phyloP scores from a whole-genome alignment of 92 coral and sea anemone species.

The Actinostola sp. region DNA sequence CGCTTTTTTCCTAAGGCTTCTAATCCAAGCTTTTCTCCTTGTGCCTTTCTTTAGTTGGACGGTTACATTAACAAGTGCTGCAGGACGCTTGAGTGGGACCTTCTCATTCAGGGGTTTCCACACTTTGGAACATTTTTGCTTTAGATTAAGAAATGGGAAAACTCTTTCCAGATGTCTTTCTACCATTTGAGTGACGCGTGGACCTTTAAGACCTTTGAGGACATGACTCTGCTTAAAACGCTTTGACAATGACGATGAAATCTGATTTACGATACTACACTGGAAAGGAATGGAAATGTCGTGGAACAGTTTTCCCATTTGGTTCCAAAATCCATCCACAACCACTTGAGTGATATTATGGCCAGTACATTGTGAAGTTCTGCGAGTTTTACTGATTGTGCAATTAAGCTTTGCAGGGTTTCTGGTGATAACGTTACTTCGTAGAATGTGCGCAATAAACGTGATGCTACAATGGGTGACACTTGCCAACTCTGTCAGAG shows the following conservation, averaged over 20 bases:
- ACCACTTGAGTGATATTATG: background rate
- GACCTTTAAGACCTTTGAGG: too few relatives aligned
- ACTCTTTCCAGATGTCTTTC: conserved; percentile 41
- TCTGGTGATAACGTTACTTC: conserved; percentile 28
- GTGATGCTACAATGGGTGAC: background rate
- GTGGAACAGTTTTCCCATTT: conserved; percentile 58
- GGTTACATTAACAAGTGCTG: conserved; percentile 74
- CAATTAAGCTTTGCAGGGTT: conserved; percentile 24
- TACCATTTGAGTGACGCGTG: too few relatives aligned
- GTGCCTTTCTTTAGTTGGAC: conserved; percentile 49
- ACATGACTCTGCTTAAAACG: conserved; percentile 14
- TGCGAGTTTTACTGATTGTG: background rate
- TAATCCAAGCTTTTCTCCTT: conserved; percentile 60
- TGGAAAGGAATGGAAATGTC: conserved; percentile 73
- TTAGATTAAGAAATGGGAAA: conserved; percentile 47
- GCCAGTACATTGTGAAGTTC: background rate
- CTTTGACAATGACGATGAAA: conserved; percentile 52
- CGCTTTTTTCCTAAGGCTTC: conserved; percentile 49
- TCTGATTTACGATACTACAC: conserved; percentile 64
- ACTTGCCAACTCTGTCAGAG: conserved; percentile 36
- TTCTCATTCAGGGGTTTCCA: conserved; percentile 44
- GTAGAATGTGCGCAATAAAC: conserved; percentile 5
- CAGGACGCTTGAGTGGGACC: conserved; percentile 32
- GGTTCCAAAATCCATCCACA: conserved; percentile 24
- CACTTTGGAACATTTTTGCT: conserved; percentile 51